Evolutionary conservation across 2,113 vertebrate genomes (phyloP), one percentile per base, ranked within the genome.

Genomic region (Xenopus borealis): DNA sequence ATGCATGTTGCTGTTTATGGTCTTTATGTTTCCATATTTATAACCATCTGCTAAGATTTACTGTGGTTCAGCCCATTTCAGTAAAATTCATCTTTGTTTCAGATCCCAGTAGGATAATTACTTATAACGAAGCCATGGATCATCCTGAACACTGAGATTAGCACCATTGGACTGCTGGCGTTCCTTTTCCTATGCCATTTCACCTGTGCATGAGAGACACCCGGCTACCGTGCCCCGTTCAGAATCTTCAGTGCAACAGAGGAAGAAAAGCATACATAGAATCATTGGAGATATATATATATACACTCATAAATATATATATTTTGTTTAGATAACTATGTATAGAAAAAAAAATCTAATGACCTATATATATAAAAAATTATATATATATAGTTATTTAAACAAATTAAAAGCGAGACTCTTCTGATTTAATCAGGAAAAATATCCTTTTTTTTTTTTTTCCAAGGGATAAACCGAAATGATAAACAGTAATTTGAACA

Each of bases 101-200:
- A 98, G 96, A 97, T 94, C 95, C 96, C 91, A 94, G 94, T 94
- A 94, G 93, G 91, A 94, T 98, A 90, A 91, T 95, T 85, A 90
- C 92, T 89, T 98, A 98, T 71, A 88, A 93, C 79, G 93, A 94
- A 93, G 92, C 91, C 92, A 93, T 93, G 94, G 94, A 95, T 82
- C 88, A 89, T 88, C 95, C 92, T 84, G 89, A 94, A 91, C 93
- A 96, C 91, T 98, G 94, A 98, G 89, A 88, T 83, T 87, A 89
- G 88, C 80, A 81, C 85, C 82, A 85, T 73, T 18, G 88, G 85
- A 87, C 88, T 87, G 84, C 86, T 88, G 81, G 89, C 87, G 75
- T 59, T 88, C 86, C 85, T 87, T 89, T 92, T 91, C 91, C 89
- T 88, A 88, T 92, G 91, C 90, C 88, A 86, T 89, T 89, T 85